These are phyloP conservation scores for Tachysurus vachellii DNA, from an alignment of 2,113 vertebrate genomes.

Conservation along the genomic window DNA sequence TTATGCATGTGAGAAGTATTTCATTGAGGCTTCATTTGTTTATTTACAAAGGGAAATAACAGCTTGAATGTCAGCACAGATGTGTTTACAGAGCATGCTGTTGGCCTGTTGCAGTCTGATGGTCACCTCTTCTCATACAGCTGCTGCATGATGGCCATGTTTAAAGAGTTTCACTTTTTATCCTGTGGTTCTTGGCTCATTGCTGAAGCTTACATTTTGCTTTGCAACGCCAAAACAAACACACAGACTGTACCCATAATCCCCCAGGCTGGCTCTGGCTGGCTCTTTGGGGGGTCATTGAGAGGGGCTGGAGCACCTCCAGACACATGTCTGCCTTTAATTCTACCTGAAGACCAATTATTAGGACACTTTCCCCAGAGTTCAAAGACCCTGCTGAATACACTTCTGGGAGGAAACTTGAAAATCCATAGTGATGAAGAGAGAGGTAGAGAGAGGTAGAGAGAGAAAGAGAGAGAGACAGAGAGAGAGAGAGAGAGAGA, in stretches of 20 bases:
- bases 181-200: background rate
- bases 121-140: background rate
- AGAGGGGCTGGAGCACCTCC: conserved; percentile 33
- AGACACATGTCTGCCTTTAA: conserved; percentile 37
- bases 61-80: conserved; percentile 6
- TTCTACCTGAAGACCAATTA: conserved; percentile 36
- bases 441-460: background rate
- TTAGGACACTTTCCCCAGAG: conserved; percentile 11
- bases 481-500: background rate
- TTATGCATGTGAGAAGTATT: background rate
- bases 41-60: conserved; percentile 1
- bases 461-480: background rate
- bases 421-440: background rate
- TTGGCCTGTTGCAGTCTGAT: background rate
- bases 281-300: background rate
- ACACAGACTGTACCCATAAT: background rate
- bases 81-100: conserved; percentile 10
- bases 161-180: background rate
- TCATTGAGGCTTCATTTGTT: background rate
- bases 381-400: background rate
- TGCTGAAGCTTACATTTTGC: background rate
- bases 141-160: background rate
- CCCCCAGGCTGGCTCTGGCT: background rate
- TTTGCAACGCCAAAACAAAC: conserved; percentile 22
- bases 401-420: conserved; percentile 14